Conservation (phyloP, 1,140 invertebrate genomes). For the Cotesia vestalis region DNA sequence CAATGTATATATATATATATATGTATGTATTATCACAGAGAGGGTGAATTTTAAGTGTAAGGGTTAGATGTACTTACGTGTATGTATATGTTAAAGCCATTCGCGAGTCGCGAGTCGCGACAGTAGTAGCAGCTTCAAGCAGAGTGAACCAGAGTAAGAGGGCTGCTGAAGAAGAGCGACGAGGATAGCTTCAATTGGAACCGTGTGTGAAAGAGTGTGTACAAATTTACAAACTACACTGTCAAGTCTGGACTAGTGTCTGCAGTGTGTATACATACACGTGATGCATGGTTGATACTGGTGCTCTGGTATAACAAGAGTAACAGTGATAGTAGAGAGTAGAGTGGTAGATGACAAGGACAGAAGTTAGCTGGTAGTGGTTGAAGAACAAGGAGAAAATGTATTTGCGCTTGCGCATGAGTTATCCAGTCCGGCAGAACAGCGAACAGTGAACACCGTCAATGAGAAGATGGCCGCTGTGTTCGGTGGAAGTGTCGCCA, state of each 20-base stretch:
- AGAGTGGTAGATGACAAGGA: not conserved
- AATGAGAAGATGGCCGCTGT: slow-evolving; percentile 63
- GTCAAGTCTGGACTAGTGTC: too few species aligned
- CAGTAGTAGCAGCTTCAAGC: slow-evolving; percentile 12
- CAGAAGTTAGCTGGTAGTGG: not conserved
- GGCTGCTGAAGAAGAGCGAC: slow-evolving; percentile 25
- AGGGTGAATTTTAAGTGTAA: slow-evolving; percentile 28
- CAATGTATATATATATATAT: too few species aligned
- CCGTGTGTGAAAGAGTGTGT: not conserved
- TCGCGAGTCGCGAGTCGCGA: not conserved
- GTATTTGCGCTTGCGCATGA: slow-evolving; percentile 46
- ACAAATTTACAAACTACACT: too few species aligned
- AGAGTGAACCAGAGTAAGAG: slow-evolving; percentile 30
- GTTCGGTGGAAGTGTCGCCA: slow-evolving; percentile 62
- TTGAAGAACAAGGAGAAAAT: slow-evolving; percentile 23
- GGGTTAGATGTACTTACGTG: slow-evolving; percentile 39
- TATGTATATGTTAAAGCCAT: not conserved
- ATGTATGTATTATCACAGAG: not conserved
- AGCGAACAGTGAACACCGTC: slow-evolving; percentile 39
- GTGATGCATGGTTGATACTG: too few species aligned
- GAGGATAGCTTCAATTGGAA: not conserved
- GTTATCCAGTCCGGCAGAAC: slow-evolving; percentile 42
- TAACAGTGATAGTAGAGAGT: not conserved
- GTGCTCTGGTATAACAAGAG: too few species aligned
- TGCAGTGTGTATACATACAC: too few species aligned